Evolutionary conservation across 2,113 vertebrate species (phyloP).

Genomic region (Emydocephalus ijimae): DNA sequence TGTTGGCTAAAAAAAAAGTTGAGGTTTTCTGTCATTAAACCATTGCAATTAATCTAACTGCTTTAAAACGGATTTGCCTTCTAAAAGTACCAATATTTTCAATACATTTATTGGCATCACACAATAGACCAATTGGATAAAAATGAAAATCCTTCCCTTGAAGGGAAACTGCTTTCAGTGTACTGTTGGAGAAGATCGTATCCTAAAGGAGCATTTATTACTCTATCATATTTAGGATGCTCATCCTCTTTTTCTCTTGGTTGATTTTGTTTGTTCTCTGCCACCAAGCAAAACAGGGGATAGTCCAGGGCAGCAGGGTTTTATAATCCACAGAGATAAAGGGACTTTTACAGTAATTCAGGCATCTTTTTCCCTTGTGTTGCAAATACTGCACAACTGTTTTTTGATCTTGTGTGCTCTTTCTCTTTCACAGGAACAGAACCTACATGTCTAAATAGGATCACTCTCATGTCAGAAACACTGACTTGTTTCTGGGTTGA

Average conservation of each 20-base stretch:
- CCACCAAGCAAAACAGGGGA: not conserved
- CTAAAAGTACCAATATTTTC: not conserved
- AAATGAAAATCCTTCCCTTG: not conserved
- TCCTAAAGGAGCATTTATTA: not conserved
- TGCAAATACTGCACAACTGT: not conserved
- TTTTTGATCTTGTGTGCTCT: not conserved
- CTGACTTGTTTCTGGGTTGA: too few relatives aligned
- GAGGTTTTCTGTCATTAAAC: not conserved
- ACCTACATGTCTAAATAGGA: not conserved
- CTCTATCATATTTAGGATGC: not conserved
- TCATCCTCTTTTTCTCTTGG: fast-evolving
- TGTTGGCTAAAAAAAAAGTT: too few relatives aligned
- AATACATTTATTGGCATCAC: not conserved
- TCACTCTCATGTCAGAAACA: too few relatives aligned
- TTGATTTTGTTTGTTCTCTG: not conserved
- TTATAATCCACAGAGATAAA: not conserved
- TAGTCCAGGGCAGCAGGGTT: not conserved
- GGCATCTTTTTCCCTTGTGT: not conserved
- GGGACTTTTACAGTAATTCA: not conserved
- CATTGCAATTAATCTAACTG: not conserved
- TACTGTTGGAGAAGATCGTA: not conserved
- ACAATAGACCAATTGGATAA: fast-evolving
- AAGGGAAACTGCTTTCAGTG: not conserved
- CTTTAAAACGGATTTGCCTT: not conserved
- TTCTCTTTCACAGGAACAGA: not conserved